Evolutionary conservation across 2,113 vertebrate genomes (phyloP).

Genomic region (Oplegnathus fasciatus): DNA sequence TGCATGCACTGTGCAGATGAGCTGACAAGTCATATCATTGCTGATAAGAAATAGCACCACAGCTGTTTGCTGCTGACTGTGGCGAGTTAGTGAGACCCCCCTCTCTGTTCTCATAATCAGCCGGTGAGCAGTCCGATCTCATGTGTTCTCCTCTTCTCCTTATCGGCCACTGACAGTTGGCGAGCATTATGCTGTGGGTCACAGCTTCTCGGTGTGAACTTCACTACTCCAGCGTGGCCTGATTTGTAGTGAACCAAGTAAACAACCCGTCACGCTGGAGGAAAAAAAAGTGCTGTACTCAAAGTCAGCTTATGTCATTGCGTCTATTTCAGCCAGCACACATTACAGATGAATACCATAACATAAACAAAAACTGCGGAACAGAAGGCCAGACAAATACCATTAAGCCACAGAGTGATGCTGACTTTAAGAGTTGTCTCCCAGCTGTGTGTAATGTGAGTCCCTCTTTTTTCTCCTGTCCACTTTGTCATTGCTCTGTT

Average conservation of each 20-base stretch:
- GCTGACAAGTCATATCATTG: constrained; percentile 51
- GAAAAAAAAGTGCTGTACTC: not conserved
- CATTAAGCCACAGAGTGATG: not conserved
- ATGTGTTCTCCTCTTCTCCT: constrained; percentile 44
- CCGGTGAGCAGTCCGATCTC: constrained; percentile 47
- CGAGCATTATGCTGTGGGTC: constrained; percentile 44
- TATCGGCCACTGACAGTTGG: constrained; percentile 77
- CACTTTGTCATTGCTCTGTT: constrained; percentile 54
- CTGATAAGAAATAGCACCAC: constrained; percentile 67
- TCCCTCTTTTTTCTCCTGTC: constrained; percentile 37
- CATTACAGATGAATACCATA: not conserved
- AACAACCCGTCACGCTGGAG: constrained; percentile 6
- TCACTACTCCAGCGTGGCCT: constrained; percentile 37
- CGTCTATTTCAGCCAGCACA: constrained; percentile 9
- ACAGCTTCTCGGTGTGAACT: constrained; percentile 49
- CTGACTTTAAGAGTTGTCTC: constrained; percentile 20
- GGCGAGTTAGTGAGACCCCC: constrained; percentile 43
- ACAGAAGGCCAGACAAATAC: not conserved
- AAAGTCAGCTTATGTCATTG: not conserved
- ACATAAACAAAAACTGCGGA: constrained; percentile 25
- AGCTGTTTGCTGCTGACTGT: constrained; percentile 54
- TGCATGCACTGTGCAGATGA: constrained; percentile 34
- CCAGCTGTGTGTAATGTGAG: constrained; percentile 35
- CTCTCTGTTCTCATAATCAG: constrained; percentile 56
- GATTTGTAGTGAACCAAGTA: constrained; percentile 43